Evolutionary conservation across 2,797 vertebrate genomes (phyloP).

Genomic region (Argya squamiceps): DNA sequence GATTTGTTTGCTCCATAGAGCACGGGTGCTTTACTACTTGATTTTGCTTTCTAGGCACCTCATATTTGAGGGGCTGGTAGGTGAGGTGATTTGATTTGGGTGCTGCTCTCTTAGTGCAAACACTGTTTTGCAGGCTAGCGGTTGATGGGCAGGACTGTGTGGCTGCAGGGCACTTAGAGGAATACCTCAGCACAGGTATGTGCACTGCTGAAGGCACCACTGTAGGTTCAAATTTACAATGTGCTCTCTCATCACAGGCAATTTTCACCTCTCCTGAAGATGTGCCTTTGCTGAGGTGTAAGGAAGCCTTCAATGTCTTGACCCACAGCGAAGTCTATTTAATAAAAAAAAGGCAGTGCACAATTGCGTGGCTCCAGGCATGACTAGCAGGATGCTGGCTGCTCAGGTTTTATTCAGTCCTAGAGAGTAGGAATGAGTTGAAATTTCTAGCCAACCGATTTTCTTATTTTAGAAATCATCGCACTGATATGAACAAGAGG

Average conservation of each 20-base stretch:
- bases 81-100: background rate
- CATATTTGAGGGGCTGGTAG: background rate
- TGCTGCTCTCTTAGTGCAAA: background rate
- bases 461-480: background rate
- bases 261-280: background rate
- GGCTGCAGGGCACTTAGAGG: background rate
- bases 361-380: background rate
- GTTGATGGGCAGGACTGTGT: rapidly evolving
- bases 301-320: background rate
- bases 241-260: background rate
- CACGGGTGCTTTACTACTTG: background rate
- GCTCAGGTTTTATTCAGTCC: background rate
- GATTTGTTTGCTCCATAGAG: background rate
- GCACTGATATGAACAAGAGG: background rate
- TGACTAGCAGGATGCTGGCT: background rate
- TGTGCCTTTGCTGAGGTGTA: background rate
- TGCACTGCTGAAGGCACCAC: background rate
- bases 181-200: background rate
- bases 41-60: background rate
- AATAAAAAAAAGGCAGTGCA: background rate
- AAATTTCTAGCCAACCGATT: background rate
- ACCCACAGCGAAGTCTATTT: background rate
- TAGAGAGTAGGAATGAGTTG: background rate
- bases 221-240: background rate
- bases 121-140: background rate